Conservation (phyloP, 2,113 vertebrate genomes). For the Xiphophorus couchianus region DNA sequence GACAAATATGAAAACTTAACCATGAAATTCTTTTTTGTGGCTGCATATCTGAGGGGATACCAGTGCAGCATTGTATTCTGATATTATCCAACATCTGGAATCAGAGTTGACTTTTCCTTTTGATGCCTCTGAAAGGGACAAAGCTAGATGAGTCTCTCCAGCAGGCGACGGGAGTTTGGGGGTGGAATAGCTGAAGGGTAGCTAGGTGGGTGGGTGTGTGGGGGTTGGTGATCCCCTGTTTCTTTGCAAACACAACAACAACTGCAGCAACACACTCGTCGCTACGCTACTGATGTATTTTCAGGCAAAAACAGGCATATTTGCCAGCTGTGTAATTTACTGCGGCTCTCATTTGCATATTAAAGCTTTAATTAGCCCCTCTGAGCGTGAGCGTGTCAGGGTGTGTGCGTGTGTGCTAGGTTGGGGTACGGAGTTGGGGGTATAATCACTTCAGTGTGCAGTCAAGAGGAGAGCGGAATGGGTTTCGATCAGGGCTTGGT, state of each 20-base stretch:
- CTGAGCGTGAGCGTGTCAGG: conserved; percentile 85
- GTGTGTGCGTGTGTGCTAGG: conserved; percentile 80
- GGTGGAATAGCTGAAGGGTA: conserved; percentile 23
- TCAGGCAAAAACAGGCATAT: conserved; percentile 92
- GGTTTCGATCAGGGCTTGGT: conserved; percentile 62
- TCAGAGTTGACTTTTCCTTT: conserved; percentile 31
- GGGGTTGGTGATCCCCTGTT: conserved; percentile 58
- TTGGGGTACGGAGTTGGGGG: conserved; percentile 48
- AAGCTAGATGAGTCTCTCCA: conserved; percentile 42
- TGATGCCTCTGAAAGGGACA: conserved; percentile 49
- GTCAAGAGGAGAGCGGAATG: conserved; percentile 77
- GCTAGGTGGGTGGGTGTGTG: conserved; percentile 2
- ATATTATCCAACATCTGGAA: neutral
- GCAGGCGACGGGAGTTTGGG: conserved; percentile 3
- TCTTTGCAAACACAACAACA: conserved; percentile 73
- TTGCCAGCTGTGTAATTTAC: conserved; percentile 98
- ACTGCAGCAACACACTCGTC: conserved; percentile 70
- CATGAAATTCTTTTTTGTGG: neutral
- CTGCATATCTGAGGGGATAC: neutral
- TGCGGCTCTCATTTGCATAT: conserved; percentile 97
- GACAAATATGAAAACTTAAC: neutral
- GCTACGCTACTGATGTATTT: conserved; percentile 80
- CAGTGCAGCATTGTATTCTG: neutral
- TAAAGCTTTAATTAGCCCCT: conserved; percentile 99
- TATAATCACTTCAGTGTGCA: conserved; percentile 86